A percentile compares a stretch with the other conserved stretches of the same genome.
phyloP scores from a whole-genome alignment of 1,140 invertebrate species.

The Lamellibrachia luymesi region DNA sequence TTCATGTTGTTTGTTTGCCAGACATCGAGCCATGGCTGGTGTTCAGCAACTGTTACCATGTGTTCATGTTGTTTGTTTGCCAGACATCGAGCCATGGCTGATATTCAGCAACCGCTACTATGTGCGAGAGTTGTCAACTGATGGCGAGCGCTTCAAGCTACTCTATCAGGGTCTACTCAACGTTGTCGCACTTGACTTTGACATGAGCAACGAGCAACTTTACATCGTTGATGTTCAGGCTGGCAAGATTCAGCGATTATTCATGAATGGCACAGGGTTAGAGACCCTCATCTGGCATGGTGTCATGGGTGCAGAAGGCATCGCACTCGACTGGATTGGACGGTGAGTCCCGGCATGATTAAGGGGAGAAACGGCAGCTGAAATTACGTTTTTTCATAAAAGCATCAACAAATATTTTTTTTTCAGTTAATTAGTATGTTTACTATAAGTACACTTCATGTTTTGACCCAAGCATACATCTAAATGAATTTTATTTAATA shows the following conservation, averaged over 20 bases:
- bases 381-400: too few relatives aligned
- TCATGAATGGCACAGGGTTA: conserved; percentile 55
- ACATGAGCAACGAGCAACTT: conserved; percentile 77
- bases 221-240: conserved; percentile 91
- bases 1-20: conserved; percentile 75
- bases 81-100: conserved; percentile 78
- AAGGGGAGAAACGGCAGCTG: neutral
- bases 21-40: conserved; percentile 83
- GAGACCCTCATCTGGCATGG: conserved; percentile 90
- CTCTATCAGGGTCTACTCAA: conserved; percentile 94
- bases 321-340: conserved; percentile 94
- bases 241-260: conserved; percentile 76
- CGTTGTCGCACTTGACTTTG: conserved; percentile 93
- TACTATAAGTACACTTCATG: too few relatives aligned
- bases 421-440: too few relatives aligned
- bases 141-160: conserved; percentile 80
- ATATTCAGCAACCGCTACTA: conserved; percentile 99
- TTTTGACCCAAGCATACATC: too few relatives aligned
- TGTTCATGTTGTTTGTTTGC: conserved; percentile 77
- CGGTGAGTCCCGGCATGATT: conserved; percentile 37
- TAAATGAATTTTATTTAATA: too few relatives aligned
- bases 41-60: conserved; percentile 97
- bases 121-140: conserved; percentile 89
- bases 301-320: conserved; percentile 90
- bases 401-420: too few relatives aligned